Conservation (phyloP, 2,888 invertebrate species). For the Spisula subtruncata region DNA sequence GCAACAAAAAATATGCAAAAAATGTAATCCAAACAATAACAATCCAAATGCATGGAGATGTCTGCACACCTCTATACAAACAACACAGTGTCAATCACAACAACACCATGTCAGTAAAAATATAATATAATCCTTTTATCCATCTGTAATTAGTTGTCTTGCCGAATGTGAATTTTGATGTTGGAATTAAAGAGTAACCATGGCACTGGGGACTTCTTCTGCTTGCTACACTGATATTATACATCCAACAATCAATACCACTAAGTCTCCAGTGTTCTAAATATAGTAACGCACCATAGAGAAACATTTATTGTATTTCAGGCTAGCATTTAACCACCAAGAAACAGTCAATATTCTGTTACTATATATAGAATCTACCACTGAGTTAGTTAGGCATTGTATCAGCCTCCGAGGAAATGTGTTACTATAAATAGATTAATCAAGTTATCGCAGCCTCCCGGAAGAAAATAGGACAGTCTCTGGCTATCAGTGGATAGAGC, state of each 20-base stretch:
- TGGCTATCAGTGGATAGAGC: neutral
- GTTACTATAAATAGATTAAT: conserved; percentile 67
- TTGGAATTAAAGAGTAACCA: neutral
- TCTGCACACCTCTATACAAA: neutral
- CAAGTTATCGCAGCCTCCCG: conserved; percentile 35
- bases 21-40: neutral
- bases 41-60: neutral
- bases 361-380: conserved; percentile 63
- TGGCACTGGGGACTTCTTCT: conserved; percentile 1
- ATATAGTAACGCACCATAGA: conserved; percentile 54
- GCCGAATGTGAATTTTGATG: conserved; percentile 12
- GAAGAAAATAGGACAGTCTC: neutral
- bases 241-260: conserved; percentile 54
- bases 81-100: neutral
- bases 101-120: neutral
- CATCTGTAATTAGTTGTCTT: neutral
- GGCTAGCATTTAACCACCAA: conserved; percentile 50
- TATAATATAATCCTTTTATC: conserved; percentile 7
- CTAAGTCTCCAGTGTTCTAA: conserved; percentile 43
- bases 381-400: conserved; percentile 55
- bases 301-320: conserved; percentile 59
- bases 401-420: conserved; percentile 66
- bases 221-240: neutral
- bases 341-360: conserved; percentile 70
- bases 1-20: neutral